Evolutionary conservation across 2,113 vertebrate species (phyloP), one percentile per base, ranked within the genome.

Genomic region (Actinemys pallida): DNA sequence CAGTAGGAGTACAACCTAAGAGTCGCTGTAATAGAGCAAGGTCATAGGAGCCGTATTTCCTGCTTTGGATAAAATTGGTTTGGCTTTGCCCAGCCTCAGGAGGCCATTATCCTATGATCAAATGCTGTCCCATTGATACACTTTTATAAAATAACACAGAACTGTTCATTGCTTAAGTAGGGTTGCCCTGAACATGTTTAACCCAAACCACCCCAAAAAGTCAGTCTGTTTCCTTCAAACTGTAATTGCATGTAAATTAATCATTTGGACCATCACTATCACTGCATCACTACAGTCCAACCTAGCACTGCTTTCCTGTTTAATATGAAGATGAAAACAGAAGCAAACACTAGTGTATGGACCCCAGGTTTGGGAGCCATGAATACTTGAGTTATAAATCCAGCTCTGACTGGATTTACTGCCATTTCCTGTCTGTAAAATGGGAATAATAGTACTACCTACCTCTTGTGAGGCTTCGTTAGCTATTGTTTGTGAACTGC

Each of bases 51-150:
- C 39, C 4, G 5, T 22, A 87, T 94, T 83, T 11, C 25, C 39
- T 8, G 24, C 81, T 27, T 25, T 80, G 47, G 42, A 83, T 47
- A 31, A 42, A 4, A 5, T 5, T 65, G 29, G 22, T 57, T 59
- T 16, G 42, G 42, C 35, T 94, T 86, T 57, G 42, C 35, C 42
- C 29, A 80, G 69, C 52, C 56, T 8, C 47, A 16, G 20, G 75
- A 65, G 59, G 65, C 19, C 31, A 0, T 2, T 52, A 16, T 27
- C 0, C 0, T 29, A 39, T 45, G 25, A 1, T 0, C 14, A 80
- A 31, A 10, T 31, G 24, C 35, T 27, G 6, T 54, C 27, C 84
- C 29, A 31, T 29, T 54, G 27, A n/a, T 47, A 53, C 65, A 54
- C 35, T 45, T 35, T 57, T 27, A 6, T 4, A 13, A 76, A 75